These are phyloP conservation scores for Nephrotoma guestfalica DNA, from an alignment of 2,888 invertebrate species.

Conservation along the genomic window DNA sequence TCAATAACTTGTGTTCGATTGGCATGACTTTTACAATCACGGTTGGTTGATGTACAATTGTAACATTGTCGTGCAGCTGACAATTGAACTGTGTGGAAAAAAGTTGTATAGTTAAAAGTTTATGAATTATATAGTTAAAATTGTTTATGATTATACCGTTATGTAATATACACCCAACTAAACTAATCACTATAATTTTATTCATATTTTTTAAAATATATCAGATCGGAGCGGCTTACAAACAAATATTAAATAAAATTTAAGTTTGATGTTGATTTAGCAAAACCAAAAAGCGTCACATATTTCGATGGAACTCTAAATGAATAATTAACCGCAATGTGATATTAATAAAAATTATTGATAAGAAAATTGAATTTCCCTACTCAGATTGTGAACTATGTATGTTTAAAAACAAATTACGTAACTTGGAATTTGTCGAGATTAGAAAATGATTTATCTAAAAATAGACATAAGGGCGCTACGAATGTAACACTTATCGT, in stretches of 20 bases:
- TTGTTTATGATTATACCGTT: too few species aligned
- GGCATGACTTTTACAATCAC: neutral
- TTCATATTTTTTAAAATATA: too few species aligned
- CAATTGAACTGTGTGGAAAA: neutral
- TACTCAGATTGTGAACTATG: too few species aligned
- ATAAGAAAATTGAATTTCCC: neutral
- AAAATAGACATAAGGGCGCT: neutral
- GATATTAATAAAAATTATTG: neutral
- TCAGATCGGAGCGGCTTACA: too few species aligned
- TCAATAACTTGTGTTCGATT: neutral
- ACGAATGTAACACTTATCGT: neutral
- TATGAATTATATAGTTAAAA: too few species aligned
- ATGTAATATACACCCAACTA: too few species aligned
- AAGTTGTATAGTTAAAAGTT: neutral
- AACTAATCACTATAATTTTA: too few species aligned
- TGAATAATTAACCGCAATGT: neutral
- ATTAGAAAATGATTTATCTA: neutral
- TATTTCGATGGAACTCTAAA: neutral
- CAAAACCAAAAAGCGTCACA: too few species aligned
- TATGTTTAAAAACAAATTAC: neutral
- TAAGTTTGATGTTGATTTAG: too few species aligned
- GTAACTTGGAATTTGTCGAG: neutral
- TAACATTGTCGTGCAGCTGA: neutral
- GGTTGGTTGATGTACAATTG: neutral
- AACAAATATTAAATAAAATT: neutral